Percentiles rank a stretch among this genome's conserved stretches.
phyloP scores from a whole-genome alignment of 2,113 vertebrate species.

The Lophura nycthemera region DNA sequence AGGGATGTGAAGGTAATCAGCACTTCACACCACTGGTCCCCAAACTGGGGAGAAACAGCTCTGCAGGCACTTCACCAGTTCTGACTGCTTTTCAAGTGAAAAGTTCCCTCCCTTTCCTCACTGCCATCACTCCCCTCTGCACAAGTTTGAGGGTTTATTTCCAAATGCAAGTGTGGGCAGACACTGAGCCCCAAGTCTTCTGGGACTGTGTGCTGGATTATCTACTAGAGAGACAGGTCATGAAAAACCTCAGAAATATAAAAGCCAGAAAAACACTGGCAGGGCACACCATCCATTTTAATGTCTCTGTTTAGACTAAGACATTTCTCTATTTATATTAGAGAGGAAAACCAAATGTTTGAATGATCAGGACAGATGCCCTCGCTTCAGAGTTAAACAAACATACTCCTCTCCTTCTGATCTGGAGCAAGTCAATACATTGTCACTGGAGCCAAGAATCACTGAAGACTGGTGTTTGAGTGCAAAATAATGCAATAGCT shows the following conservation, averaged over 20 bases:
- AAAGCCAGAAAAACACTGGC: conserved; percentile 13
- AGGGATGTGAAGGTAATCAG: not conserved
- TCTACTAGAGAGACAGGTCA: not conserved
- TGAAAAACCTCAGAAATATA: conserved; percentile 34
- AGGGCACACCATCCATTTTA: not conserved
- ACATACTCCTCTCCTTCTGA: not conserved
- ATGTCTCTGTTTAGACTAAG: conserved; percentile 48
- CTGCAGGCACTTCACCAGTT: not conserved
- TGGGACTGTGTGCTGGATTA: not conserved
- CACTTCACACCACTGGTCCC: not conserved
- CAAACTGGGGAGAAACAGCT: not conserved
- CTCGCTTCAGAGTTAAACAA: conserved; percentile 38
- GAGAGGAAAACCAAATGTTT: not conserved
- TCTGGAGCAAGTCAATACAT: conserved; percentile 25
- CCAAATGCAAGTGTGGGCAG: not conserved
- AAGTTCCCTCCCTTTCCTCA: not conserved
- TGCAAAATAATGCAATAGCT: not conserved
- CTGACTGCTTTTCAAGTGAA: not conserved
- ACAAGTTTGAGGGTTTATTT: not conserved
- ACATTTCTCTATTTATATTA: conserved; percentile 42
- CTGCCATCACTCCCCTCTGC: not conserved
- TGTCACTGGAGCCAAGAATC: not conserved
- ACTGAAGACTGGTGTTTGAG: not conserved
- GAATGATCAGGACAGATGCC: conserved; percentile 23
- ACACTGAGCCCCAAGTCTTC: not conserved